These are phyloP conservation scores for Zaprionus africanus DNA, from an alignment of 1,140 invertebrate species.

Conservation along the genomic window DNA sequence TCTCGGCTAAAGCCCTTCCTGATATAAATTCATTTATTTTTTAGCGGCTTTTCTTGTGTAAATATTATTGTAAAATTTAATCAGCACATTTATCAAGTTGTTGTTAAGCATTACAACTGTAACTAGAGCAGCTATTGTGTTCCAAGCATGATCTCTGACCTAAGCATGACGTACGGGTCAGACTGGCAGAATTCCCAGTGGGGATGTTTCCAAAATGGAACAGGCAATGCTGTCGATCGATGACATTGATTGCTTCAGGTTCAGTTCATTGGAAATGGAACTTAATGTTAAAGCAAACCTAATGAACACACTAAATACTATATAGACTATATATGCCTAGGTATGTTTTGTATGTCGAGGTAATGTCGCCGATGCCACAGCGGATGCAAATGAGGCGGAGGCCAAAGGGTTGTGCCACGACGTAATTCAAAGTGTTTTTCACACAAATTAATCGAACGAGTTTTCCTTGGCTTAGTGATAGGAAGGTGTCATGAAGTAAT, in stretches of 20 bases:
- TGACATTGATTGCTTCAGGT: neutral
- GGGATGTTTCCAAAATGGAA: neutral
- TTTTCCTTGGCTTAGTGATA: neutral
- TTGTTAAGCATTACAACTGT: conserved; percentile 8
- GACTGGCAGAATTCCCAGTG: neutral
- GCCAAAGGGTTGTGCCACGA: neutral
- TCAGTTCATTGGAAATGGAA: neutral
- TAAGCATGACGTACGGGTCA: too few relatives aligned
- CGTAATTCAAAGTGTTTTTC: conserved; percentile 1
- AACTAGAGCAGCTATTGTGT: neutral
- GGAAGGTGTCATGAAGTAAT: neutral
- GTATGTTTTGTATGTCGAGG: neutral
- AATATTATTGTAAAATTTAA: conserved; percentile 51
- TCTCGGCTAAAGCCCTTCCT: conserved; percentile 13
- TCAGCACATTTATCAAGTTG: conserved; percentile 34
- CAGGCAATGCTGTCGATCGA: neutral
- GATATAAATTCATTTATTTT: conserved; percentile 24
- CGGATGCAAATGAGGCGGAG: neutral
- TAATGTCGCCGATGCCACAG: neutral
- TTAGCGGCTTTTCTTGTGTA: conserved; percentile 32
- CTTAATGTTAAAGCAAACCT: neutral
- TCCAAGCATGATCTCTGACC: neutral
- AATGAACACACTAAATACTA: neutral
- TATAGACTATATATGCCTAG: neutral
- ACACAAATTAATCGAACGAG: neutral